Evolutionary conservation across 2,888 invertebrate genomes (phyloP).

Genomic region (Tryphoninae sp.): DNA sequence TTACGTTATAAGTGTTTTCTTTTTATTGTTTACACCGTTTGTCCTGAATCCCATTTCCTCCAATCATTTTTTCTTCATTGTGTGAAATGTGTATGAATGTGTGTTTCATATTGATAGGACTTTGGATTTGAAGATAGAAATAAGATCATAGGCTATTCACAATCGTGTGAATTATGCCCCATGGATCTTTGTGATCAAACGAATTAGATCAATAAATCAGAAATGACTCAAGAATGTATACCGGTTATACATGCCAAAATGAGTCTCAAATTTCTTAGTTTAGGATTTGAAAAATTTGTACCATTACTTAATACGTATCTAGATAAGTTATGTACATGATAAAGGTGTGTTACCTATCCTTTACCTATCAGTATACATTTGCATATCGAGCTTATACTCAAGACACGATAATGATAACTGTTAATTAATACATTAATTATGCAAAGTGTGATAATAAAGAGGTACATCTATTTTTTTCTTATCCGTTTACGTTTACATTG

Average conservation of each 20-base stretch:
- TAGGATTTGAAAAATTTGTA: neutral
- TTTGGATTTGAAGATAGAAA: neutral
- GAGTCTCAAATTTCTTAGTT: slow-evolving; percentile 44
- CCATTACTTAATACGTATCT: neutral
- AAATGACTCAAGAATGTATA: slow-evolving; percentile 69
- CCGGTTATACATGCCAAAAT: slow-evolving; percentile 68
- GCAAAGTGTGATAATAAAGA: slow-evolving; percentile 41
- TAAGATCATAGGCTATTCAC: slow-evolving; percentile 71
- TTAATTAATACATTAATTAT: slow-evolving; percentile 32
- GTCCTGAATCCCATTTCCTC: neutral
- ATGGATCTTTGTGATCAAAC: slow-evolving; percentile 57
- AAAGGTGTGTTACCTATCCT: neutral
- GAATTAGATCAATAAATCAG: slow-evolving; percentile 38
- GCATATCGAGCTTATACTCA: slow-evolving; percentile 47
- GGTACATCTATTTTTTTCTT: slow-evolving; percentile 28
- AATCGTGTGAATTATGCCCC: slow-evolving; percentile 67
- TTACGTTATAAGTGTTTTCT: slow-evolving; percentile 30
- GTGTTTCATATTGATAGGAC: neutral
- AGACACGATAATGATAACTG: neutral
- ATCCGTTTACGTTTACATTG: neutral
- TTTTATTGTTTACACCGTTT: slow-evolving; percentile 17
- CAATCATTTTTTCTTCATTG: neutral
- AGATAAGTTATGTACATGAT: neutral
- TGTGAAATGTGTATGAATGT: neutral
- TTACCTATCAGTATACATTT: slow-evolving; percentile 24